Evolutionary conservation across 2,113 vertebrate genomes (phyloP).

Genomic region (Rhipidura dahli): DNA sequence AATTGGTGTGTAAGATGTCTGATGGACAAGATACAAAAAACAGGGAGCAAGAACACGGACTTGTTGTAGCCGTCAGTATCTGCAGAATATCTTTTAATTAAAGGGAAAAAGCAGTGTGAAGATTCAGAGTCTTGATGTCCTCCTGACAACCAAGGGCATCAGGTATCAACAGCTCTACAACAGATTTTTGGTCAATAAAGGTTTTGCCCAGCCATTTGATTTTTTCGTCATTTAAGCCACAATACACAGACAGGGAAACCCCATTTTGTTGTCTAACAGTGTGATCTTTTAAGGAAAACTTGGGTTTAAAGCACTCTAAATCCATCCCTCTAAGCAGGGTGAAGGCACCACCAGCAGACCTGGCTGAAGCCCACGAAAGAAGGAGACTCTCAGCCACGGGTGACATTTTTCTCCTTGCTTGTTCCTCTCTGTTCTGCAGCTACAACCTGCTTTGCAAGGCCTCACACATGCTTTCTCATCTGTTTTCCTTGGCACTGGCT

Average conservation of each 20-base stretch:
- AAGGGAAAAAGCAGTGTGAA: background rate
- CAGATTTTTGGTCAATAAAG: background rate
- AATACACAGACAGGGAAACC: fast-evolving
- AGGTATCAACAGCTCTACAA: background rate
- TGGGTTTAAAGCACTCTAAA: background rate
- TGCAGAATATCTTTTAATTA: background rate
- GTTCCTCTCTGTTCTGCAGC: background rate
- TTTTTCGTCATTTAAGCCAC: background rate
- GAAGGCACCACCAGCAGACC: background rate
- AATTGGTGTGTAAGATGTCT: background rate
- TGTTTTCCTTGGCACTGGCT: background rate
- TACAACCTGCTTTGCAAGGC: background rate
- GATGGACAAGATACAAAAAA: background rate
- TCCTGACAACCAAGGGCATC: background rate
- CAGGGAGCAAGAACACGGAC: background rate
- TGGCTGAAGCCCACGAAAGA: background rate
- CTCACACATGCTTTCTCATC: background rate
- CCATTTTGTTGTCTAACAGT: background rate
- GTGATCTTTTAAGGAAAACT: background rate
- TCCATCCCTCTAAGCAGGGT: background rate
- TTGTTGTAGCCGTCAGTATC: background rate
- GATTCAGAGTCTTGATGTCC: background rate
- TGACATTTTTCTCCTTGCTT: background rate
- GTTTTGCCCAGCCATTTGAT: background rate
- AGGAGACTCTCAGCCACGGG: background rate